Evolutionary conservation across 2,888 invertebrate species (phyloP), one percentile per base, ranked within the genome.

Genomic region (Electrophaes corylata): DNA sequence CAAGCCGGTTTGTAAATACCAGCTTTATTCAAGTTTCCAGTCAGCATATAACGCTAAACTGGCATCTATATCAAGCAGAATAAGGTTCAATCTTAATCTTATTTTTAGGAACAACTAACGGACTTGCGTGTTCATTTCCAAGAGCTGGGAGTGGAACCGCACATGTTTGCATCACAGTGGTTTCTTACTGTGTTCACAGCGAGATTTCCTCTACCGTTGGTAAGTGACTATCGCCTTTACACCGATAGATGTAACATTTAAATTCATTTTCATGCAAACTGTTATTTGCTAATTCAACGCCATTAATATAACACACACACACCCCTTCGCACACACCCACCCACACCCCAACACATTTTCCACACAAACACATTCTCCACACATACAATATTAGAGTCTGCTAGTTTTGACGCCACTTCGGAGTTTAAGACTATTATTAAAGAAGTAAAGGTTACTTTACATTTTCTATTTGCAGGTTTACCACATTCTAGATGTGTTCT

Each of bases 141-240:
- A 70, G 95, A 88, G 94, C 95, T 93, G 59, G 95, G 95, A 47
- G 95, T 99, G 46, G 99, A 99, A 87, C 96, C 98, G 23, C 99
- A 99, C 91, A 99, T 99, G 99, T 99, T 98, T 84, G 99, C 99
- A 18, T 98, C 98, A 4, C 99, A 99, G 89, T 99, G 99, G 99
- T 99, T 99, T 93, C 94, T 99, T 51, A 99, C 99, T 0, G 93
- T 99, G n/a, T 99, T 98, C 92, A 99, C 99, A 1, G 99, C 99
- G 29, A 96, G 99, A 77, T 99, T 99, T 88, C 99, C 99, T 0
- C 93, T 99, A 35, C 97, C 96, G 76, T 95, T 99, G 91, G 95
- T 92, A 61, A 78, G 81, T 74, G 20, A 31, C 11, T 20, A 2
- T 46, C 23, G n/a, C 6, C 40, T 14, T 33, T 45, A 44, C 49